Base-by-base conservation (phyloP, 2,113 vertebrate genomes). In the Oncorhynchus gorbuscha region DNA sequence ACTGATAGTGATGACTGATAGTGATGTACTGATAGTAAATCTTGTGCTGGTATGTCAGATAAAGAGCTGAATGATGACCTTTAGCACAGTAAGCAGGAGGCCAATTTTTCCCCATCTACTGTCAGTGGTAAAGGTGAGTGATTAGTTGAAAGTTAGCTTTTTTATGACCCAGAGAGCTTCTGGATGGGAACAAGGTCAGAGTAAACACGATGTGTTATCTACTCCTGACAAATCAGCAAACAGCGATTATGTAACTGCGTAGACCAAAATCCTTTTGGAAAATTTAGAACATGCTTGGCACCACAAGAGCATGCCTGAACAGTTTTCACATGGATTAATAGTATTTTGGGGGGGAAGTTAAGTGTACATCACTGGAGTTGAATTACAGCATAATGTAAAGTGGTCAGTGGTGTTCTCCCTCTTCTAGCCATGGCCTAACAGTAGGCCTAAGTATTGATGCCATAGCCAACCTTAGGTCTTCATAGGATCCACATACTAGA, bases 51-150 rank as follows among this genome's bases (percentile, higher is more conserved):
- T 87, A 88, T 94, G 79, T 94, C 94, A 71, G 95, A 96, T 90
- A 95, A 96, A 85, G 94, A 95, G 77, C 90, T 96, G 77, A 95
- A 95, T 35, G 94, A 94, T 88, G 95, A 96, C 91, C 95, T 97
- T 89, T 89, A 94, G 79, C 89, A 95, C 76, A 95, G 94, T 76
- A 28, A 93, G 96, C 79, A 95, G 24, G 94, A 96, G 88, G 94
- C 94, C 20, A 73, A 72, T 80, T 79, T 78, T 79, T 72, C n/a
- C 18, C 69, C 68, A 5, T 35, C 48, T 59, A 14, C 12, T 48
- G 22, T 49, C 79, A 39, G n/a, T 30, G 20, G 4, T 77, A 73
- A 75, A 49, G 77, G 69, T 75, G 66, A 81, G 68, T 69, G 24
- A 69, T 69, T 59, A 64, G 71, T 72, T 76, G 11, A 83, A 85